Base-by-base conservation (phyloP, 1,140 invertebrate genomes). In the Philopotamus ludificatus region DNA sequence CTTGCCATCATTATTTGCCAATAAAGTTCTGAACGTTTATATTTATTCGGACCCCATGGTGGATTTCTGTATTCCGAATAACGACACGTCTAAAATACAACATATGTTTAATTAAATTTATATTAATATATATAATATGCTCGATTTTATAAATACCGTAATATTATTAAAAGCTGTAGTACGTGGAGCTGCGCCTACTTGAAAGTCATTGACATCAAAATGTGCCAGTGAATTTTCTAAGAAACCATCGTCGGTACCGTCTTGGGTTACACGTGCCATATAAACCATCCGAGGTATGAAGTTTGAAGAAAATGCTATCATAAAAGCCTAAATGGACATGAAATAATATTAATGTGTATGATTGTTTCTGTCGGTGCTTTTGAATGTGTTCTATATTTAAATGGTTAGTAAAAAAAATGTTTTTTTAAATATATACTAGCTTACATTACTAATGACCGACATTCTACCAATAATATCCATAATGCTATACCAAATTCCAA, bases 271-370 rank as follows among this genome's bases (percentile, higher is more conserved):
- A 1, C 77, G 76, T 28, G 85, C 77, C 66, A 81, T 81, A 77
- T 98, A 99, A 9, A 98, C 89, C 44, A 98, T 72, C 47, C 91
- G 87, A n/a, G 97, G 96, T 64, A 99, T 93, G 77, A 98, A 96
- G 73, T 98, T 94, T 0, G 95, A 98, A 1, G 97, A 98, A 81
- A 99, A 99, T 44, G 97, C 97, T 74, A 99, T 99, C 67, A 70
- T 70, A 39, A 70, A 70, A 25, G 67, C 67, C 67, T 70, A 50
- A 39, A 70, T 66, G 50, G 18, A 12, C 23, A 25, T 39, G n/a
- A n/a, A n/a, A n/a, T 2, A 57, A 57, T 16, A 41, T 16, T 12
- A 28, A 57, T 41, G 12, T 41, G 20, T 28, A n/a, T 65, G 44
- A 49, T 3, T 50, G 12, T 50, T 44, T 44, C 3, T n/a, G n/a